A percentile compares a stretch with the other conserved stretches of the same genome.
These are phyloP conservation scores for Harpagifer antarcticus DNA, from an alignment of 2,797 vertebrate genomes.

Conservation along the genomic window DNA sequence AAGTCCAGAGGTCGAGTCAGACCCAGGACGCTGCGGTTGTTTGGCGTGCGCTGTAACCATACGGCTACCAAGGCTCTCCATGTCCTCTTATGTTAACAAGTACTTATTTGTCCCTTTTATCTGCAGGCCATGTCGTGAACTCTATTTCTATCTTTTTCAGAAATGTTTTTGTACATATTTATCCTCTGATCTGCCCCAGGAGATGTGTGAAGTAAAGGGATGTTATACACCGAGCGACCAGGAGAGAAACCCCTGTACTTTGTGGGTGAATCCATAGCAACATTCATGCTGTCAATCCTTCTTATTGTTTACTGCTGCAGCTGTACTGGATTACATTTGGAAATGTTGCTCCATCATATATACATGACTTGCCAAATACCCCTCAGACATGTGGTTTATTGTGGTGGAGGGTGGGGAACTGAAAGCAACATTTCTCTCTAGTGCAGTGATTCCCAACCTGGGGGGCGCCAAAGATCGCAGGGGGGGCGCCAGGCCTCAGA, in stretches of 20 bases:
- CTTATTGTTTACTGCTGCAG: not conserved
- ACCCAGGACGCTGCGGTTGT: no score
- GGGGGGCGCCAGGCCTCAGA: no score
- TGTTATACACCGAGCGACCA: not conserved
- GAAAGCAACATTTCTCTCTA: not conserved
- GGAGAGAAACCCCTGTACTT: not conserved
- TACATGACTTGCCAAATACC: not conserved
- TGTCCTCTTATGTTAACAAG: not conserved
- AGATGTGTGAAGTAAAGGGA: not conserved
- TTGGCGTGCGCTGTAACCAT: no score
- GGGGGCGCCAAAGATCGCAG: no score
- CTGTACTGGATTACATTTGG: no score
- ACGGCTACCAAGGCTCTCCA: no score
- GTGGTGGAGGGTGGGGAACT: not conserved
- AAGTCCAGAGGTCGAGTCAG: no score
- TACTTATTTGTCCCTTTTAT: not conserved
- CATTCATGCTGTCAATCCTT: not conserved
- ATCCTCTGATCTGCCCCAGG: conserved; percentile 20
- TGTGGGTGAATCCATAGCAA: not conserved
- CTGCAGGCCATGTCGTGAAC: not conserved
- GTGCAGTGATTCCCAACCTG: no score
- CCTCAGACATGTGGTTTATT: not conserved
- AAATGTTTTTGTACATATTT: not conserved
- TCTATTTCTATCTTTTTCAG: not conserved
- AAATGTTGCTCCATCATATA: no score